Evolutionary conservation across 1,140 invertebrate genomes (phyloP), one percentile per base, ranked within the genome.

Genomic region (Listronotus oregonensis): DNA sequence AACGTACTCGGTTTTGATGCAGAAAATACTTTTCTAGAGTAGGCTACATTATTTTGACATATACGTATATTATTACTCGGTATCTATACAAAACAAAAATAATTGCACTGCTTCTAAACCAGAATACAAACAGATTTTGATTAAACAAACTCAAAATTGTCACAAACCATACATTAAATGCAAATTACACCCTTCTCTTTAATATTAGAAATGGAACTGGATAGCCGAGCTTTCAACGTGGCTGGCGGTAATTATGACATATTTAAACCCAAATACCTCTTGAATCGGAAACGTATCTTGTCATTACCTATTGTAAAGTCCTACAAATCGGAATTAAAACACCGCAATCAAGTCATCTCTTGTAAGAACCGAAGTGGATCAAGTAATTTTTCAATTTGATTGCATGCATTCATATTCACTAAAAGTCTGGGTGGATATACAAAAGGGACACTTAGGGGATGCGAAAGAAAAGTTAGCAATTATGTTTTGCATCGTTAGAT

Each of bases 401-500:
- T 12, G 27, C 11, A 40, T 31, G 11, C 10, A 37, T 60, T 49
- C 58, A 21, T n/a, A 21, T n/a, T 40, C 32, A 31, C 17, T 34
- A 50, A 49, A 60, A 39, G n/a, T 51, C 46, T 49, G 58, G 58
- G 8, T 50, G 15, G 39, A 60, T 60, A 46, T 49, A 14, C 27
- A n/a, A 46, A 11, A 34, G 27, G 42, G 56, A 32, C 15, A 37
- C 8, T 14, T 9, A 18, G 58, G 44, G 58, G 58, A 50, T 27
- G 47, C 27, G 17, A 32, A 47, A 17, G 52, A 56, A 37, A 56
- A 56, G 34, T 56, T 46, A 58, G 42, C 58, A 60, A 60, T 60
- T 60, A 60, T 60, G 44, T 60, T 49, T 60, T 60, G 58, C 58
- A 50, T 60, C 58, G 58, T 60, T 60, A 60, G 58, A 50, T 60